Evolutionary conservation across 2,888 invertebrate genomes (phyloP), one percentile per base, ranked within the genome.

Genomic region (Ceratothoa steindachneri): DNA sequence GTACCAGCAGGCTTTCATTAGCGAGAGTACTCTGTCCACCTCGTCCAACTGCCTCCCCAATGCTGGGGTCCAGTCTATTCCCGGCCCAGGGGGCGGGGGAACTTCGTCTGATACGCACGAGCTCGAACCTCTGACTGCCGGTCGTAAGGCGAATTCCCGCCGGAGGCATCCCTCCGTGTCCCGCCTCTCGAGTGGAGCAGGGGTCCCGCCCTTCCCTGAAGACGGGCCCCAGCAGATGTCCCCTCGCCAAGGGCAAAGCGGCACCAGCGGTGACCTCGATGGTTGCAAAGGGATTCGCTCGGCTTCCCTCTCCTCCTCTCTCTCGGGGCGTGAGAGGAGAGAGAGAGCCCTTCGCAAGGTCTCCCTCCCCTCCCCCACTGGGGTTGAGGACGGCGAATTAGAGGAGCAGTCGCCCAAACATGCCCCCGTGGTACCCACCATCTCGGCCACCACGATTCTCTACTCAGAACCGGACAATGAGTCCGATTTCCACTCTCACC

Each of bases 11-110:
- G 83, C 84, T 7, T 81, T 84, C 77, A 75, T 75, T 60, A 85
- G 85, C 0, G 85, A 85, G 76, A 85, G 85, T 2, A 85, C 85
- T 0, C 76, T 85, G 71, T 84, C 84, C 3, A 83, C 84, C 7
- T 83, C 84, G 7, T 84, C 84, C 73, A 83, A 74, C 1, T 83
- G 81, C 29, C 81, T 81, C 71, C 82, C 82, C 24, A 60, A 60
- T 24, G 24, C 60, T 24, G 27, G 22, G 12, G 27, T 12, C 60
- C n/a, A n/a, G 22, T 2, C 24, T 24, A 12, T 24, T 12, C 12
- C 60, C 27, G 60, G n/a, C 12, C n/a, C 60, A 24, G 24, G 22
- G 12, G 27, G 12, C 27, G 60, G 22, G 24, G 27, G 22, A 15
- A 24, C 22, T 22, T 22, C 60, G 1, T 60, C 60, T 1, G 24